These are phyloP conservation scores for Centroberyx gerrardi DNA, from an alignment of 2,797 vertebrate genomes.

Conservation along the genomic window DNA sequence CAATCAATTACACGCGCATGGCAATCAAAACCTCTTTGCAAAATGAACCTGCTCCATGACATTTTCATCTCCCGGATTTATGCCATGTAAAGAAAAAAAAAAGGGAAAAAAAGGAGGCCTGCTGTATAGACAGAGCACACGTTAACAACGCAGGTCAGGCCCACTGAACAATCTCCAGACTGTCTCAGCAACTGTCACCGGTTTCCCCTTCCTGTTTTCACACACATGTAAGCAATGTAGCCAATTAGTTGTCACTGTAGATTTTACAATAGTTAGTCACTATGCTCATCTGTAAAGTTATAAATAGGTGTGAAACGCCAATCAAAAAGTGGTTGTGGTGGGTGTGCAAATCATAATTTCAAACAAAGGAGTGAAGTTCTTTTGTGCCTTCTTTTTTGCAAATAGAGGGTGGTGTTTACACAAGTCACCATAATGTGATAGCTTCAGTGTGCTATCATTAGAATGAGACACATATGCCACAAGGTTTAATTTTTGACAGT, in stretches of 20 bases:
- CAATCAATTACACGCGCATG: conserved; percentile 90
- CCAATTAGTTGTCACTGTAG: conserved; percentile 58
- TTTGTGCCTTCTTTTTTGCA: conserved; percentile 35
- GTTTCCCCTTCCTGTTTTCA: conserved; percentile 43
- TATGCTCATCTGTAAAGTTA: conserved; percentile 62
- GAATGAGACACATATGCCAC: conserved; percentile 70
- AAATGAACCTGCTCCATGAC: conserved; percentile 91
- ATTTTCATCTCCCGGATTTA: conserved; percentile 91
- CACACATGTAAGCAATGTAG: conserved; percentile 45
- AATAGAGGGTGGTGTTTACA: conserved; percentile 43
- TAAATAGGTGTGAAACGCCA: conserved; percentile 78
- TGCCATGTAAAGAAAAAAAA: conserved; percentile 75
- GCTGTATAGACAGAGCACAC: conserved; percentile 53
- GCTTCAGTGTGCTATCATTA: conserved; percentile 78
- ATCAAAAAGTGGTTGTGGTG: conserved; percentile 61
- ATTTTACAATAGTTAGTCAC: conserved; percentile 60
- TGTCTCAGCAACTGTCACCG: conserved; percentile 50
- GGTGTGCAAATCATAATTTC: conserved; percentile 42
- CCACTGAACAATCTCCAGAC: conserved; percentile 62
- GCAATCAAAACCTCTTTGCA: conserved; percentile 92
- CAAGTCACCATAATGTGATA: conserved; percentile 54
- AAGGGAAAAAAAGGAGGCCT: conserved; percentile 39
- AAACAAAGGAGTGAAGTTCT: conserved; percentile 58
- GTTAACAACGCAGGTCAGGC: conserved; percentile 75
- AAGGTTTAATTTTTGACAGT: conserved; percentile 79